Conservation (phyloP, 2,888 invertebrate species). For the Ophion costatus region DNA sequence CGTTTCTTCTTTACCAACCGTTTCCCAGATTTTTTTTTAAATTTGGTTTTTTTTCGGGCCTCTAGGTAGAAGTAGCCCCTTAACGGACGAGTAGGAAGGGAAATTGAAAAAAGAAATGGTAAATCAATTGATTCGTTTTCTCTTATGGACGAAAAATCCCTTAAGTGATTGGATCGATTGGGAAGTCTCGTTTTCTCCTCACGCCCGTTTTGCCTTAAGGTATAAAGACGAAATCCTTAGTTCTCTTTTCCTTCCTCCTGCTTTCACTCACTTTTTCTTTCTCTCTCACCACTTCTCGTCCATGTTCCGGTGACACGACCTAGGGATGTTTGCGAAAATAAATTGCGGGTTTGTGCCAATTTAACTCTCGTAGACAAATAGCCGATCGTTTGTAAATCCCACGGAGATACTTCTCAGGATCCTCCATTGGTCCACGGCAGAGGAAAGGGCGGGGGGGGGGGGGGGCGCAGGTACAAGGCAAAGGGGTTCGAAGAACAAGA, state of each 20-base stretch:
- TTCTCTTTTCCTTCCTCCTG: neutral
- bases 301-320: constrained; percentile 49
- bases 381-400: constrained; percentile 67
- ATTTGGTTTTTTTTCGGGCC: no score
- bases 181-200: constrained; percentile 51
- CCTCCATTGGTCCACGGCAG: constrained; percentile 73
- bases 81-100: neutral
- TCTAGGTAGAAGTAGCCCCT: no score
- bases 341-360: constrained; percentile 63
- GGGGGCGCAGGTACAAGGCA: constrained; percentile 30
- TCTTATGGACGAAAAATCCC: constrained; percentile 36
- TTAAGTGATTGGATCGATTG: constrained; percentile 65
- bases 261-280: neutral
- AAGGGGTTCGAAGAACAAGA: constrained; percentile 29
- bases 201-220: constrained; percentile 29
- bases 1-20: no score
- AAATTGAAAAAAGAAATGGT: neutral
- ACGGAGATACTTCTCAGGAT: constrained; percentile 70
- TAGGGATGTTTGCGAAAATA: constrained; percentile 54
- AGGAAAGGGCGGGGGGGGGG: constrained; percentile 47
- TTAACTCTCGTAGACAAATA: constrained; percentile 57
- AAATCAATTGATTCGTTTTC: constrained; percentile 30
- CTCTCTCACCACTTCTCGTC: constrained; percentile 25
- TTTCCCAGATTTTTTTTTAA: no score
- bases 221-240: constrained; percentile 39